Evolutionary conservation across 1,140 invertebrate genomes (phyloP).

Genomic region (honey bee (Apis mellifera)): Amel_HAv3.1 CM009931.2:14603501-14604000

Average conservation of each 20-base stretch:
- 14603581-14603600: not conserved
- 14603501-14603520: constrained; percentile 54
- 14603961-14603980: constrained; percentile 7
- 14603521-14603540: constrained; percentile 39
- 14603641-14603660: no score
- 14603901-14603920: rapidly evolving
- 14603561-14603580: constrained; percentile 2
- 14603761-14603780: not conserved
- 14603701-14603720: no score
- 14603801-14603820: constrained; percentile 27
- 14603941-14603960: constrained; percentile 34
- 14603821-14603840: constrained; percentile 20
- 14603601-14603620: not conserved
- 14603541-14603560: constrained; percentile 42
- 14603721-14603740: not conserved
- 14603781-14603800: not conserved
- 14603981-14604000: constrained; percentile 17
- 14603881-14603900: not conserved
- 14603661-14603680: constrained; percentile 27
- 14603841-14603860: constrained; percentile 33
- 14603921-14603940: constrained; percentile 16
- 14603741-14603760: not conserved
- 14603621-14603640: not conserved
- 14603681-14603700: no score
- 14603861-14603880: constrained; percentile 40